Evolutionary conservation across 2,113 vertebrate genomes (phyloP).

Genomic region (Cervus canadensis): DNA sequence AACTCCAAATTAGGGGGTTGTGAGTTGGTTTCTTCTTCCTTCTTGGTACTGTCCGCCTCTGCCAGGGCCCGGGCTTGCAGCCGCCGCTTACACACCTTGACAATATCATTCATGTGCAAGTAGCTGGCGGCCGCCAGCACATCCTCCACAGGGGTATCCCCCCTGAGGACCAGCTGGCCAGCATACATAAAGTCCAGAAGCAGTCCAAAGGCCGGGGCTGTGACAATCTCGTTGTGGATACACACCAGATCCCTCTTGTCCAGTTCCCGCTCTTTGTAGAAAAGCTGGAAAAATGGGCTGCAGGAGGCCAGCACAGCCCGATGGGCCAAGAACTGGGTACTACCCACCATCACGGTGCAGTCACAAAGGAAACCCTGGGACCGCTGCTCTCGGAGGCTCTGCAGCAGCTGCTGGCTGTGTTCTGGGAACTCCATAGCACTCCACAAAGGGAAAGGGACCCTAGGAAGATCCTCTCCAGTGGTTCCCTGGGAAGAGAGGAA

Average conservation of each 20-base stretch:
- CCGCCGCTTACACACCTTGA: constrained; percentile 92
- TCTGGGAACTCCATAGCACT: constrained; percentile 92
- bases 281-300: constrained; percentile 96
- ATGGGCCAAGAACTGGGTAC: constrained; percentile 89
- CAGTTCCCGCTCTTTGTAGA: constrained; percentile 88
- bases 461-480: constrained; percentile 34
- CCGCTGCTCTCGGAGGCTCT: constrained; percentile 89
- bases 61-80: constrained; percentile 88
- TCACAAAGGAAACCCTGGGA: constrained; percentile 95
- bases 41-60: constrained; percentile 94
- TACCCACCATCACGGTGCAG: constrained; percentile 91
- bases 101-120: constrained; percentile 96
- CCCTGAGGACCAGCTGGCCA: constrained; percentile 86
- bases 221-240: constrained; percentile 94
- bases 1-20: constrained; percentile 42
- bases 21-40: constrained; percentile 82
- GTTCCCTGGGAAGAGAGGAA: constrained; percentile 25
- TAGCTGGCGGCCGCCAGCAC: constrained; percentile 95
- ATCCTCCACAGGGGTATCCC: constrained; percentile 90
- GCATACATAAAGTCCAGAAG: constrained; percentile 96
- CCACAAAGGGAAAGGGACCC: constrained; percentile 24
- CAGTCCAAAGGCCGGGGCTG: constrained; percentile 89
- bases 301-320: constrained; percentile 92
- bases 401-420: constrained; percentile 92
- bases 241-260: constrained; percentile 84